Base-by-base conservation (phyloP, 1,140 invertebrate species). In the Trachymyrmex septentrionalis region DNA sequence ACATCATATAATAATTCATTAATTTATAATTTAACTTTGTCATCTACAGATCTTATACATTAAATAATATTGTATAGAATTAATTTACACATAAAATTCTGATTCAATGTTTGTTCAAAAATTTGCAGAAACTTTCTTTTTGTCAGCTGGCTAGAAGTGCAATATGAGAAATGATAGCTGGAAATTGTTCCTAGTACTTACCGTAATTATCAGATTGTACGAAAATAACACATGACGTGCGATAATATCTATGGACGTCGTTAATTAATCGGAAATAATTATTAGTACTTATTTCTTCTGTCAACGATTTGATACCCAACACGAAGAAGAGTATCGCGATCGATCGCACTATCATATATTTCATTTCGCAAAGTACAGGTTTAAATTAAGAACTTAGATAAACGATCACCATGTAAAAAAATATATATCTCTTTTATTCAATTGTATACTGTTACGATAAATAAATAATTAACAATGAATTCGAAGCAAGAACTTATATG, bases 171-270 rank as follows among this genome's bases (percentile, higher is more conserved):
- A 53, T 2, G 24, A n/a, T 27, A 71, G 16, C 4, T n/a, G 38
- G 2, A 69, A 48, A 48, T 14, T 48, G 0, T 44, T 21, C 3
- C 38, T 21, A 9, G 6, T 19, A 30, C 84, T 86, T 77, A 90
- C 89, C 59, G 0, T 88, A 30, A 12, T 77, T 78, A 10, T n/a
- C 12, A 19, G 84, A 76, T 24, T 71, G 59, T 10, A 90, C 71
- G 44, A 91, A 78, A 44, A 89, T 34, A 34, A 64, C 75, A 19
- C 88, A 89, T 0, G 88, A 82, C 0, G 90, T 75, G 30, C 48
- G 48, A 48, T 92, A 92, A 87, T 92, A 87, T 0, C 66, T 66
- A 24, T 86, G 72, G 3, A 92, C 57, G 2, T 92, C 89, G 0
- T 6, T 57, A 14, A 92, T 84, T 6, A 92, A 66, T 9, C 19